phyloP scores from a whole-genome alignment of 2,113 vertebrate genomes.

The Nycticorax nycticorax region DNA sequence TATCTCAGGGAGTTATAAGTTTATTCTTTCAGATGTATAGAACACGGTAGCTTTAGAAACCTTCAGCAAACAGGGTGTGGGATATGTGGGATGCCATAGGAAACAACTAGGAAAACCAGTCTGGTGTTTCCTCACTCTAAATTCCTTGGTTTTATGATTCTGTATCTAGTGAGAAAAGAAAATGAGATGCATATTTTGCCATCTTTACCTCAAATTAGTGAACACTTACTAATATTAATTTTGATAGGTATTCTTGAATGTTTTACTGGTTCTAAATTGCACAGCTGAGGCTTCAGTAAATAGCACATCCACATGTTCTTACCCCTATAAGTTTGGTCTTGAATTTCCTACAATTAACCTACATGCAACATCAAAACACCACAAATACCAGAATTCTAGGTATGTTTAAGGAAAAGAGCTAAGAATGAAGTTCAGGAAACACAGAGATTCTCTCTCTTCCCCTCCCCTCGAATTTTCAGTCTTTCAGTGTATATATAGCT shows the following conservation, averaged over 20 bases:
- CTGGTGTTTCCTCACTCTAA: neutral
- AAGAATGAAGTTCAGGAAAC: neutral
- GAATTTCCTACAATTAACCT: neutral
- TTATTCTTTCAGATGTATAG: neutral
- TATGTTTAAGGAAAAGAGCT: neutral
- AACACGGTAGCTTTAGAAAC: neutral
- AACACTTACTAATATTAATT: neutral
- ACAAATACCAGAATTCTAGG: neutral
- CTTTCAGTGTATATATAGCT: neutral
- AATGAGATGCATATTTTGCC: neutral
- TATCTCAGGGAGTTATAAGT: neutral
- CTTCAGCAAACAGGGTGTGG: neutral
- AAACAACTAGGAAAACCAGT: neutral
- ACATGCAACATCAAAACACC: neutral
- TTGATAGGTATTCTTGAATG: neutral
- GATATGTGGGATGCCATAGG: neutral
- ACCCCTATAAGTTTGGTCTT: neutral
- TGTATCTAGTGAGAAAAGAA: neutral
- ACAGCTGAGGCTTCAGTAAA: neutral
- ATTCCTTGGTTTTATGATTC: neutral
- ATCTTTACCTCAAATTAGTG: neutral
- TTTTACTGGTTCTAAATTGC: neutral
- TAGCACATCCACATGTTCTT: neutral
- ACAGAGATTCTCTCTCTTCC: neutral
- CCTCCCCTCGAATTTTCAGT: neutral